A percentile compares a stretch with the other conserved stretches of the same genome.
Conservation (phyloP, 2,797 vertebrate genomes). For the Parauchenoglanis punctatus region DNA sequence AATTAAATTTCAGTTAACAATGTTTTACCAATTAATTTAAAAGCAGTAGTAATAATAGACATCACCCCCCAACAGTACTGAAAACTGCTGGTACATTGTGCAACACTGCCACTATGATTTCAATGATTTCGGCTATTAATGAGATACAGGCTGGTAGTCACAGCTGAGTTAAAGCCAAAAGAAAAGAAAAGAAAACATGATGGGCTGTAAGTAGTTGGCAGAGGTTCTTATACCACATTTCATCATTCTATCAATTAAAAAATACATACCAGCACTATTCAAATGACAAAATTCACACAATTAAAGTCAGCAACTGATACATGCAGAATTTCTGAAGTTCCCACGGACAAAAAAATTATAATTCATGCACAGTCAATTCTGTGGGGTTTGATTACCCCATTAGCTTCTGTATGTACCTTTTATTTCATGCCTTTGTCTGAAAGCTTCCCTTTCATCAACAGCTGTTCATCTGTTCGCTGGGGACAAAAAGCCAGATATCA, state of each 20-base stretch:
- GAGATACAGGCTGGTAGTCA: neutral
- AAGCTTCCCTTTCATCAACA: neutral
- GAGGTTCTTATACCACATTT: neutral
- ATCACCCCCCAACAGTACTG: neutral
- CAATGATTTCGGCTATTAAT: neutral
- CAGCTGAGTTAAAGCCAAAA: neutral
- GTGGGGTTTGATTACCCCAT: neutral
- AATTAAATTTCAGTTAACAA: neutral
- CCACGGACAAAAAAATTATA: neutral
- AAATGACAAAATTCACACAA: neutral
- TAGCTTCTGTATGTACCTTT: neutral
- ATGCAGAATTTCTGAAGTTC: neutral
- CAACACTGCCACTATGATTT: neutral
- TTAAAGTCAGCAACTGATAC: neutral
- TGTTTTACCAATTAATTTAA: neutral
- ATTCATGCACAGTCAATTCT: neutral
- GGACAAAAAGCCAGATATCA: constrained; percentile 5
- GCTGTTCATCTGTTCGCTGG: constrained; percentile 9
- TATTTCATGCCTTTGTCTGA: neutral
- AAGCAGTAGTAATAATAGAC: neutral
- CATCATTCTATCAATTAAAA: neutral
- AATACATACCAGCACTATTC: neutral
- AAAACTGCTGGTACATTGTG: neutral
- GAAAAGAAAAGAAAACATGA: neutral
- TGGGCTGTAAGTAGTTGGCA: neutral